Evolutionary conservation across 2,113 vertebrate genomes (phyloP).

Genomic region (Mixornis gularis): DNA sequence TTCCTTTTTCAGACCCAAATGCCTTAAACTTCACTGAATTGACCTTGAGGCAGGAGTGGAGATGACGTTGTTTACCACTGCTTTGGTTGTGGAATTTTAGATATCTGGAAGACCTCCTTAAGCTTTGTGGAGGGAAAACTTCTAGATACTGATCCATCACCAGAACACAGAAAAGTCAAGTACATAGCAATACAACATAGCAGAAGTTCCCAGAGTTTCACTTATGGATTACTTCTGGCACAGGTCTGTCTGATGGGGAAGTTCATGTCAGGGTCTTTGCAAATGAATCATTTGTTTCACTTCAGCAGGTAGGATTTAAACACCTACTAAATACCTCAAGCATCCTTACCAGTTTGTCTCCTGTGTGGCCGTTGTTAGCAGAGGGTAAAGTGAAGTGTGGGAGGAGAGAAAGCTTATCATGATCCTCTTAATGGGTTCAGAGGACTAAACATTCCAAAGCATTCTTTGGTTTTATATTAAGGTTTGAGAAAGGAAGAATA

Average conservation of each 20-base stretch:
- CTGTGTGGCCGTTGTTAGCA: neutral
- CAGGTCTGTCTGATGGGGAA: neutral
- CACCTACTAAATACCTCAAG: neutral
- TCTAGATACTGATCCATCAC: neutral
- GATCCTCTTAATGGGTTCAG: neutral
- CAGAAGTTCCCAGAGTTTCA: neutral
- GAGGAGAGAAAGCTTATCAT: neutral
- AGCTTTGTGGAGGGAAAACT: neutral
- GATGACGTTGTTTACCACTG: neutral
- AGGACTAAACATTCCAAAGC: neutral
- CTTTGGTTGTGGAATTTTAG: neutral
- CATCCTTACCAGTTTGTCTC: neutral
- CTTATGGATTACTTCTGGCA: neutral
- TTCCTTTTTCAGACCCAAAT: neutral
- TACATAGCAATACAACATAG: neutral
- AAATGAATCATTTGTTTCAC: neutral
- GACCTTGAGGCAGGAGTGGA: neutral
- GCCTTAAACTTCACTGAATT: neutral
- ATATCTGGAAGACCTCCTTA: neutral
- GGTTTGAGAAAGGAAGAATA: neutral
- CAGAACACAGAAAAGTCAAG: neutral
- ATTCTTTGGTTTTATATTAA: constrained; percentile 4
- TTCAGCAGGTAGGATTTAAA: neutral
- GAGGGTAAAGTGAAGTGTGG: neutral
- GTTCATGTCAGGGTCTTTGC: neutral